Percentiles rank a stretch among this genome's conserved stretches.
Conservation (phyloP, 92 coral and sea anemone genomes). For the Parazoanthus atlanticus region DNA sequence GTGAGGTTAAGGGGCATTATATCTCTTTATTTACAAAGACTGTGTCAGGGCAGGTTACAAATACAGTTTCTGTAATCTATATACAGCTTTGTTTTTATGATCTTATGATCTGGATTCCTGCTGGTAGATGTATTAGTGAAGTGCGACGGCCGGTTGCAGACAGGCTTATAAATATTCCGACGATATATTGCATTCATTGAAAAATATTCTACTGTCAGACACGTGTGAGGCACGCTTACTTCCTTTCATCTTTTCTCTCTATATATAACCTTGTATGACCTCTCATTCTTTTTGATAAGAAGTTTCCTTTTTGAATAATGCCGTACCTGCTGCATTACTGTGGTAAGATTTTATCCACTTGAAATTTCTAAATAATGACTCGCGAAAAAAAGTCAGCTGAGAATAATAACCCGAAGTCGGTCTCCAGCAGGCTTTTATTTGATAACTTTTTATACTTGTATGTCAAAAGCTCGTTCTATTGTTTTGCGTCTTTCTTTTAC, state of each 20-base stretch:
- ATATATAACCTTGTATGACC: slow-evolving; percentile 10
- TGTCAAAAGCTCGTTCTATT: slow-evolving; percentile 19
- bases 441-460: slow-evolving; percentile 22
- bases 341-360: neutral
- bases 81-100: slow-evolving; percentile 38
- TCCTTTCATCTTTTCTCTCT: slow-evolving; percentile 15
- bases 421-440: slow-evolving; percentile 19
- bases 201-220: slow-evolving; percentile 7
- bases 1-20: slow-evolving; percentile 20
- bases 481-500: neutral
- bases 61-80: slow-evolving; percentile 13
- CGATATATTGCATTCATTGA: slow-evolving; percentile 25
- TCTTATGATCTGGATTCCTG: slow-evolving; percentile 48
- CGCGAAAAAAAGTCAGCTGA: slow-evolving; percentile 3
- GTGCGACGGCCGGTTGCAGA: slow-evolving; percentile 2
- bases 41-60: slow-evolving; percentile 4
- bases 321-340: slow-evolving; percentile 8
- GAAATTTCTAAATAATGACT: slow-evolving; percentile 1
- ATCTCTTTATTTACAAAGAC: slow-evolving; percentile 40
- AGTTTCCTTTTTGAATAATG: neutral
- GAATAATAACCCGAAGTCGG: neutral
- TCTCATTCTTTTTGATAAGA: neutral
- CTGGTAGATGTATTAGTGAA: slow-evolving; percentile 31
- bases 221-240: slow-evolving; percentile 47
- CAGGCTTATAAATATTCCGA: slow-evolving; percentile 25